Conservation (phyloP, 2,113 vertebrate genomes). For the Nyctibius bracteatus region DNA sequence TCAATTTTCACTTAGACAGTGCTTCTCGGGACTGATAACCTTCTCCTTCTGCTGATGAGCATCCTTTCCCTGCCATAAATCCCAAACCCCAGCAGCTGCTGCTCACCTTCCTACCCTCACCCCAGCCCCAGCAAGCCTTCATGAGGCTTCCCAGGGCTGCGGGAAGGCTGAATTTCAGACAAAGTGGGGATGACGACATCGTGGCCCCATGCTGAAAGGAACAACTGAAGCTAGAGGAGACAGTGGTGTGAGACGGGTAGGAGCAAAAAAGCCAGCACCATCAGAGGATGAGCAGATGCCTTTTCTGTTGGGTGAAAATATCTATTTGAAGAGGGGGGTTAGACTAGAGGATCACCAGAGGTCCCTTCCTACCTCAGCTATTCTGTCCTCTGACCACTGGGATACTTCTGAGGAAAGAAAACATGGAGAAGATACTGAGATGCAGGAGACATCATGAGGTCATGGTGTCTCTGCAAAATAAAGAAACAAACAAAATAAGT, state of each 20-base stretch:
- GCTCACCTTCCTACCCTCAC: not conserved
- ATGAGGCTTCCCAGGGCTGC: not conserved
- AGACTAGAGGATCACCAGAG: not conserved
- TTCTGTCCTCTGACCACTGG: not conserved
- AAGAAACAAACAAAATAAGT: not conserved
- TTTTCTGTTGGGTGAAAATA: not conserved
- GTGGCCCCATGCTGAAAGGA: not conserved
- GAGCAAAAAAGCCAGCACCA: not conserved
- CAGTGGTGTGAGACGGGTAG: not conserved
- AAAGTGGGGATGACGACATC: not conserved
- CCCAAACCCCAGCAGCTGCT: not conserved
- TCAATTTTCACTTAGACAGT: slow-evolving; percentile 68
- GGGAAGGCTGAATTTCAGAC: not conserved
- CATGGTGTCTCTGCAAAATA: not conserved
- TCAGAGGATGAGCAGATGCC: not conserved
- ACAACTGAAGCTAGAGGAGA: not conserved
- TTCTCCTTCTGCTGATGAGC: slow-evolving; percentile 36
- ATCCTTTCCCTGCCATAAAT: slow-evolving; percentile 47
- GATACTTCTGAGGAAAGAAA: not conserved
- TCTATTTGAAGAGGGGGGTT: not conserved
- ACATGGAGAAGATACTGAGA: not conserved
- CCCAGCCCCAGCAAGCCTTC: not conserved
- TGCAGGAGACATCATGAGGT: not conserved
- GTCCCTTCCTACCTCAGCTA: not conserved
- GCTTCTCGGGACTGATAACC: slow-evolving; percentile 51